Base-by-base conservation (phyloP, 1,140 invertebrate species). In the Orussus abietinus region DNA sequence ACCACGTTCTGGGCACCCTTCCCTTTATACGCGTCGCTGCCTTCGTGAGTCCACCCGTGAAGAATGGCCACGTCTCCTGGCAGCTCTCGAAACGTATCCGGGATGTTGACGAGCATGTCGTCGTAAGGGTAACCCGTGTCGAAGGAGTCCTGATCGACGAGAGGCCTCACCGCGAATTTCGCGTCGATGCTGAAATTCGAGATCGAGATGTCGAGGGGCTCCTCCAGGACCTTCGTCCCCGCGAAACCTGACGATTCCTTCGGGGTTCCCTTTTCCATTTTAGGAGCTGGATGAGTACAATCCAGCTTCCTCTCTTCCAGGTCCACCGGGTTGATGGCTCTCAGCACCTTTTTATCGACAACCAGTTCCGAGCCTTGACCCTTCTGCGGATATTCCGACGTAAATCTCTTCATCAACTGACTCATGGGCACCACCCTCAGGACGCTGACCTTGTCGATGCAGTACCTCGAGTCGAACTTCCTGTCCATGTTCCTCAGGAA, bases 21-120 rank as follows among this genome's bases (percentile, higher is more conserved):
- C 0, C 52, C 57, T 28, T 62, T 68, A 40, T 68, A 70, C 4
- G 50, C 30, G 0, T 58, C 56, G 20, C 49, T 57, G 5, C n/a
- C 29, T 17, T 67, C 58, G 19, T 67, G 59, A 0, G 63, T 70
- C 37, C 53, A 38, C 2, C 67, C 69, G 19, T 62, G 63, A 17
- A 72, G 45, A 12, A 72, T 62, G 0, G 53, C 39, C 20, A 47
- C 39, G 9, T 54, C 39, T 2, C 29, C 47, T 0, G 53, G 13
- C 4, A 69, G 11, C 6, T 58, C 51, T 20, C 36, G 53, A 34
- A 69, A 69, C 4, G 49, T 57, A 3, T 54, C 47, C 0, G 66
- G 66, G 7, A 71, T 42, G 29, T 69, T 67, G 7, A 55, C 53
- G 12, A 57, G 48, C 36, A 67, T 49, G 3, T 59, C 40, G n/a